A percentile compares a stretch with the other conserved stretches of the same genome.
phyloP scores from a whole-genome alignment of 2,888 invertebrate species.

The Ennomos quercinarius region DNA sequence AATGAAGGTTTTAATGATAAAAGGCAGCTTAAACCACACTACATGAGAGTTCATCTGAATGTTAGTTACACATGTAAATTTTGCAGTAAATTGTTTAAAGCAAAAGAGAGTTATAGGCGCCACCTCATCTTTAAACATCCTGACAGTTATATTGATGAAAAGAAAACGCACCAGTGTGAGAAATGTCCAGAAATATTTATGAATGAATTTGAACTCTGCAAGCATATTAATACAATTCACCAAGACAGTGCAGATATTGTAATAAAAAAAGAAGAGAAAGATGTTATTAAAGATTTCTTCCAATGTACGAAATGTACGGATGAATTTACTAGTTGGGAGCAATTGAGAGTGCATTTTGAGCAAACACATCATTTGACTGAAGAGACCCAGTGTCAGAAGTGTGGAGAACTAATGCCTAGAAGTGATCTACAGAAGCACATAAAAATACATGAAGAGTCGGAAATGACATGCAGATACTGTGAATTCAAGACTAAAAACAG shows the following conservation, averaged over 20 bases:
- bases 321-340: constrained; percentile 61
- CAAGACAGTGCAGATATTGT: constrained; percentile 31
- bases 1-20: constrained; percentile 74
- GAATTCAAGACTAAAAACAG: constrained; percentile 67
- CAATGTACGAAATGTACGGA: constrained; percentile 74
- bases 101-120: constrained; percentile 72
- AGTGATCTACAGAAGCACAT: constrained; percentile 70
- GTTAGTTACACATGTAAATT: constrained; percentile 69
- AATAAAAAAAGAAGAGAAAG: constrained; percentile 61
- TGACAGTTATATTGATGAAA: constrained; percentile 34
- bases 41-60: constrained; percentile 73
- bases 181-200: constrained; percentile 66
- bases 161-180: constrained; percentile 64
- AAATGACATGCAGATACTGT: constrained; percentile 67
- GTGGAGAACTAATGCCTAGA: constrained; percentile 64
- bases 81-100: constrained; percentile 72
- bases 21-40: constrained; percentile 70
- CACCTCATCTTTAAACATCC: constrained; percentile 73
- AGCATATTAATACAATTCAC: constrained; percentile 66
- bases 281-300: constrained; percentile 58
- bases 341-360: constrained; percentile 66
- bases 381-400: constrained; percentile 73
- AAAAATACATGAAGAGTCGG: constrained; percentile 51
- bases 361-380: constrained; percentile 60
- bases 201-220: constrained; percentile 72